phyloP scores from a whole-genome alignment of 35 echinoderm and acorn worm genomes.

The Ophioderma brevispina region DNA sequence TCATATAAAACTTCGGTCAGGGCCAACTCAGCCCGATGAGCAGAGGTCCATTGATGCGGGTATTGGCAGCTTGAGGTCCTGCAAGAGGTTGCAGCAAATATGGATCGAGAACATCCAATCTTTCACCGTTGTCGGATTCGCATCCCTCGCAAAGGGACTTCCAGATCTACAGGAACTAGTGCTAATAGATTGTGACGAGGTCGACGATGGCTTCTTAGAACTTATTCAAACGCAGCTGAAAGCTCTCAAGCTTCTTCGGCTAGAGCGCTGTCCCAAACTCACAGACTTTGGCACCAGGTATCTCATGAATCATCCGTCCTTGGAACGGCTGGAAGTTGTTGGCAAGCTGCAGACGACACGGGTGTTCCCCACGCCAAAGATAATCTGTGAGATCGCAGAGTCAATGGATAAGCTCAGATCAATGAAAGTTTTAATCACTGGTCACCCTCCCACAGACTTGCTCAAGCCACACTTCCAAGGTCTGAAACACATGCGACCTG shows the following conservation, averaged over 20 bases:
- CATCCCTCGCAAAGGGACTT: neutral
- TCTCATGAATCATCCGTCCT: neutral
- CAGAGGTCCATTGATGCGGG: neutral
- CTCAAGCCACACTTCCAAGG: neutral
- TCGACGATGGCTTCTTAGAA: neutral
- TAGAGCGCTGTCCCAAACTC: neutral
- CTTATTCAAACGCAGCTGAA: neutral
- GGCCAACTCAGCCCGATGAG: neutral
- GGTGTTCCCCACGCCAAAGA: neutral
- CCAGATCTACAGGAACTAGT: neutral
- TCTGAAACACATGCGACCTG: neutral
- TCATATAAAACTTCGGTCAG: neutral
- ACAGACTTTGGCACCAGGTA: neutral
- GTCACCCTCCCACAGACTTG: neutral
- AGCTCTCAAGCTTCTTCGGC: neutral
- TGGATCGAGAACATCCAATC: neutral
- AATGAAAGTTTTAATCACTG: neutral
- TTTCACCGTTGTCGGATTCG: neutral
- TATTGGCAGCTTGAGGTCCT: neutral
- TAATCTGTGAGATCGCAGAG: neutral
- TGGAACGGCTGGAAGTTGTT: neutral
- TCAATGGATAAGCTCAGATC: neutral
- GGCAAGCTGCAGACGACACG: neutral
- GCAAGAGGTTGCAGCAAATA: neutral
- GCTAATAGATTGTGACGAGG: neutral